A percentile compares a stretch with the other conserved stretches of the same genome.
phyloP scores from a whole-genome alignment of 2,113 vertebrate species.

The Phalacrocorax carbo region DNA sequence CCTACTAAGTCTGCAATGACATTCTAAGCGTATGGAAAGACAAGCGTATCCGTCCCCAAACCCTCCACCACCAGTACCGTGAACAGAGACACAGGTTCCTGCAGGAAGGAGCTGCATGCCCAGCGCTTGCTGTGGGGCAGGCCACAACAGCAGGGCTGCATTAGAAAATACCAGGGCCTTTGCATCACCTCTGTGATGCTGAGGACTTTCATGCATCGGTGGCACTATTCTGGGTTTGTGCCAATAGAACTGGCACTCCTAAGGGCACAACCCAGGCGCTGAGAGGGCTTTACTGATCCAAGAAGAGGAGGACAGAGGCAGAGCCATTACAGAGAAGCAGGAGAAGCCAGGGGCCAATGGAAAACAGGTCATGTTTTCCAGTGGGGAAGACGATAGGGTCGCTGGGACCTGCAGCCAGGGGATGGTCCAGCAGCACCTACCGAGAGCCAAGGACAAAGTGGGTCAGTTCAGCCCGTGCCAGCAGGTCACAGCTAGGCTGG shows the following conservation, averaged over 20 bases:
- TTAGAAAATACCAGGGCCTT: background rate
- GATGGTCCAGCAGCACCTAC: background rate
- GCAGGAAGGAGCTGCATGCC: background rate
- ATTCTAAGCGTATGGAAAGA: background rate
- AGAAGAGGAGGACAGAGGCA: background rate
- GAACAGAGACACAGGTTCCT: background rate
- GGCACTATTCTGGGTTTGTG: background rate
- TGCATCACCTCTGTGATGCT: background rate
- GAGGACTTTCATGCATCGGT: background rate
- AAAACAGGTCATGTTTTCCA: background rate
- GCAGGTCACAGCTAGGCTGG: background rate
- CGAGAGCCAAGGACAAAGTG: background rate
- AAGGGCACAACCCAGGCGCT: background rate
- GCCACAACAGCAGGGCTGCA: background rate
- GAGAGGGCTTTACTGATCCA: background rate
- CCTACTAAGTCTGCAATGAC: background rate
- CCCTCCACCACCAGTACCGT: background rate
- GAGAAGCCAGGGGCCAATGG: background rate
- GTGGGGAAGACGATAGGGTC: background rate
- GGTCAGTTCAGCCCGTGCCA: background rate
- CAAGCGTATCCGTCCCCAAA: background rate
- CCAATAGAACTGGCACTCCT: background rate
- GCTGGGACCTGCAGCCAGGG: background rate
- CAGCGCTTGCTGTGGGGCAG: background rate
- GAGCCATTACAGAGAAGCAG: background rate